Conservation (phyloP, 1,140 invertebrate genomes). For the Bombyx mandarina region DNA sequence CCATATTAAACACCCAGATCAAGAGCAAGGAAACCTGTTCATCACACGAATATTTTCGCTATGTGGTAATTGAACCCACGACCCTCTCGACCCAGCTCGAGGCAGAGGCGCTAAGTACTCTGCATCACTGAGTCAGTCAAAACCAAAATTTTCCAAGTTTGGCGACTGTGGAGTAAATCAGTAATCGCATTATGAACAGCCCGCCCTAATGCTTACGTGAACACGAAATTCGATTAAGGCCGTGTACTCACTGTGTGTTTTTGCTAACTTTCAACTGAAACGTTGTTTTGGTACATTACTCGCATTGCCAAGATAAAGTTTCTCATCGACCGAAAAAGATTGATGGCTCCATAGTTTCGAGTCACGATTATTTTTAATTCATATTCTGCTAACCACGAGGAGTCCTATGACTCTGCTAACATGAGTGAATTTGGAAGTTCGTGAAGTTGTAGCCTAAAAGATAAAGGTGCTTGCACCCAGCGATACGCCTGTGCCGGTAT, state of each 20-base stretch:
- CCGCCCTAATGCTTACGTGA: conserved; percentile 21
- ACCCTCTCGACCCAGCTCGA: background rate
- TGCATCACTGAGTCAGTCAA: background rate
- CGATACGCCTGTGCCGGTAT: too few species aligned
- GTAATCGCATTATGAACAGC: conserved; percentile 11
- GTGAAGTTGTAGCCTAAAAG: too few species aligned
- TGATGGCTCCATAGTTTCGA: too few species aligned
- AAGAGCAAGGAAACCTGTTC: background rate
- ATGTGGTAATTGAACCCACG: background rate
- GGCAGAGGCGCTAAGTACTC: background rate
- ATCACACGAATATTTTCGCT: conserved; percentile 1
- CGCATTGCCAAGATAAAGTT: too few species aligned
- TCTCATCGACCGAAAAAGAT: too few species aligned
- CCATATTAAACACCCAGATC: too few species aligned
- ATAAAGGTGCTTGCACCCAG: too few species aligned
- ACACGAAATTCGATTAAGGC: conserved; percentile 44
- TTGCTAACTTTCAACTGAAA: conserved; percentile 17
- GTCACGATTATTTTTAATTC: too few species aligned
- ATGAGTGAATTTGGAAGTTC: too few species aligned
- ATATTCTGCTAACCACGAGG: too few species aligned
- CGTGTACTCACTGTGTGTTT: conserved; percentile 22
- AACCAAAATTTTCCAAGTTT: background rate
- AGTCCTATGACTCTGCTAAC: too few species aligned
- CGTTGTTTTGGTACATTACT: background rate
- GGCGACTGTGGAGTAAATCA: background rate